Evolutionary conservation across 2,888 invertebrate genomes (phyloP).

Genomic region (Scaptomyza reducta): DNA sequence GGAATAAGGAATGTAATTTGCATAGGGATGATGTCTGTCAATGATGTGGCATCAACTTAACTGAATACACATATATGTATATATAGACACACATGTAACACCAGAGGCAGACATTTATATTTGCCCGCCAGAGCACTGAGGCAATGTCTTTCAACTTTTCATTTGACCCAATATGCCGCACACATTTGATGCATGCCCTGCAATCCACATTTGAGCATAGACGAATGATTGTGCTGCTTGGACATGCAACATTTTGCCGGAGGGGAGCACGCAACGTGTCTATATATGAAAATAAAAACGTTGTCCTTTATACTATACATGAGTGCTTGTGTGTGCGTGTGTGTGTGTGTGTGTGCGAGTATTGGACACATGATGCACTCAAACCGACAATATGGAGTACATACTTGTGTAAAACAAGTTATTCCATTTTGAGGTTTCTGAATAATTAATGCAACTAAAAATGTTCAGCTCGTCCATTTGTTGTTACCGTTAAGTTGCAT

Average conservation of each 20-base stretch:
- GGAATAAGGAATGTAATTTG: slow-evolving; percentile 38
- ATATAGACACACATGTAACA: background rate
- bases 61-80: slow-evolving; percentile 1
- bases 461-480: slow-evolving; percentile 60
- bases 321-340: background rate
- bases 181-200: slow-evolving; percentile 53
- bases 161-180: slow-evolving; percentile 64
- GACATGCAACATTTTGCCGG: slow-evolving; percentile 63
- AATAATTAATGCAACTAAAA: slow-evolving; percentile 78
- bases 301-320: slow-evolving; percentile 5
- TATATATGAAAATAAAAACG: slow-evolving; percentile 37
- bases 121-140: slow-evolving; percentile 29
- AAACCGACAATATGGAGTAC: slow-evolving; percentile 74
- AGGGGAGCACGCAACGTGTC: slow-evolving; percentile 23
- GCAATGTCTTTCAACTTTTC: slow-evolving; percentile 50
- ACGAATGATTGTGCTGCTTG: slow-evolving; percentile 39
- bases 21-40: slow-evolving; percentile 22
- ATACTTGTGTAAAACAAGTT: slow-evolving; percentile 75
- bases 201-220: slow-evolving; percentile 35
- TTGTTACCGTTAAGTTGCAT: slow-evolving; percentile 53
- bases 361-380: slow-evolving; percentile 62
- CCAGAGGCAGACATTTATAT: slow-evolving; percentile 23
- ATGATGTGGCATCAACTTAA: slow-evolving; percentile 15
- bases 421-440: slow-evolving; percentile 75
- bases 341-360: slow-evolving; percentile 14